Conservation (phyloP, 2,888 invertebrate species). For the Dromius quadrimaculatus region DNA sequence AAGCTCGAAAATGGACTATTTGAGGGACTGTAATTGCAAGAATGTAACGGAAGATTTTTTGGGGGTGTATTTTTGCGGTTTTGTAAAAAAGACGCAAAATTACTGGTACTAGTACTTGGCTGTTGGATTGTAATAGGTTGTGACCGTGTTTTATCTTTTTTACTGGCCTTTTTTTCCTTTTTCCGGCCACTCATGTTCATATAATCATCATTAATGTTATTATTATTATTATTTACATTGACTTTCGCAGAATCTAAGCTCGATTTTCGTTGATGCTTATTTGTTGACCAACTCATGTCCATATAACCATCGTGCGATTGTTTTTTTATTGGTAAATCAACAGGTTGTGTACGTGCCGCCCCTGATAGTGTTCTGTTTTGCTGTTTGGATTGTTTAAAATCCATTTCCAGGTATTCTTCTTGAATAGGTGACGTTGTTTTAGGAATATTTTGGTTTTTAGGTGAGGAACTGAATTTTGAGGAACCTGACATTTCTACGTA, state of each 20-base stretch:
- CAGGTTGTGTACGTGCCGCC: slow-evolving; percentile 63
- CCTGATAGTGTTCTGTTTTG: slow-evolving; percentile 55
- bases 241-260: slow-evolving; percentile 61
- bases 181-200: slow-evolving; percentile 68
- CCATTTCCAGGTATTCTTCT: slow-evolving; percentile 66
- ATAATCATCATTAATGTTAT: slow-evolving; percentile 65
- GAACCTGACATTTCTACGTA: slow-evolving; percentile 65
- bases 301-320: slow-evolving; percentile 77
- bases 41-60: slow-evolving; percentile 66
- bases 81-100: slow-evolving; percentile 30
- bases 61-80: slow-evolving; percentile 63
- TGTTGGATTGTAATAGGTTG: slow-evolving; percentile 74
- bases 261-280: slow-evolving; percentile 61
- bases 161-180: slow-evolving; percentile 58
- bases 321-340: slow-evolving; percentile 66
- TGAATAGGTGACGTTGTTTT: slow-evolving; percentile 61
- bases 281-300: slow-evolving; percentile 74
- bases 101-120: slow-evolving; percentile 54
- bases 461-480: slow-evolving; percentile 60
- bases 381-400: slow-evolving; percentile 60
- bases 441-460: slow-evolving; percentile 44
- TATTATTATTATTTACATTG: slow-evolving; percentile 55
- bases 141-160: slow-evolving; percentile 69
- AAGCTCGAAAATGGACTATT: slow-evolving; percentile 67
- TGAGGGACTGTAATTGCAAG: slow-evolving; percentile 65